Evolutionary conservation across 2,888 invertebrate genomes (phyloP), one percentile per base, ranked within the genome.

Genomic region (Morpho deidamia): DNA sequence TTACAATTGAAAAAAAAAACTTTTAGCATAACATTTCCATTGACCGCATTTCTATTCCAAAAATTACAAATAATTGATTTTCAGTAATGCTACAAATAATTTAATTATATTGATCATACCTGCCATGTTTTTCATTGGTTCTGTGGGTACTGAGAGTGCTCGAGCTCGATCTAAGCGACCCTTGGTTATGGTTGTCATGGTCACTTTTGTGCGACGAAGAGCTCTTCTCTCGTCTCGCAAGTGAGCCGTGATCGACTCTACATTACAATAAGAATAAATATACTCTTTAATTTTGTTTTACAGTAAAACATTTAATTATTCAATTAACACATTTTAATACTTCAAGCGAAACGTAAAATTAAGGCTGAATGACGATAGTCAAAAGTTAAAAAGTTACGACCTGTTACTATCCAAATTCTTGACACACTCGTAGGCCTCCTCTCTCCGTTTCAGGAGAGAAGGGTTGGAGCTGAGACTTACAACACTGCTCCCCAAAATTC

Each of bases 101-200:
- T 53, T 48, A 44, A 53, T 50, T 49, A 59, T 59, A 42, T 33
- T 49, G 14, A 50, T 56, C 69, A 55, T 71, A 83, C 84, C 83
- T 78, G 67, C 79, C 79, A 65, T 85, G 90, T 70, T 90, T 91
- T 40, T 91, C 90, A 54, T 86, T 88, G 59, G 87, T 90, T 64
- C 91, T 81, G 51, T 91, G 91, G 35, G 91, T 91, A 63, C 85
- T 89, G 56, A 92, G 85, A 41, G 91, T 91, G 69, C 92, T 92
- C 33, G 92, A 87, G 66, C 72, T 91, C 49, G 92, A 92, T 64
- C 92, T 83, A 45, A 92, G 89, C 43, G 92, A 92, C 52, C 92
- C 92, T 68, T 86, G 89, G 59, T 75, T 81, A 61, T 77, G 74
- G 58, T 64, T 79, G 51, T 87, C 87, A 60, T 81, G 79, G 55